A percentile compares a stretch with the other conserved stretches of the same genome.
Conservation (phyloP, 2,888 invertebrate species). For the Sceliomorpha sp. region DNA sequence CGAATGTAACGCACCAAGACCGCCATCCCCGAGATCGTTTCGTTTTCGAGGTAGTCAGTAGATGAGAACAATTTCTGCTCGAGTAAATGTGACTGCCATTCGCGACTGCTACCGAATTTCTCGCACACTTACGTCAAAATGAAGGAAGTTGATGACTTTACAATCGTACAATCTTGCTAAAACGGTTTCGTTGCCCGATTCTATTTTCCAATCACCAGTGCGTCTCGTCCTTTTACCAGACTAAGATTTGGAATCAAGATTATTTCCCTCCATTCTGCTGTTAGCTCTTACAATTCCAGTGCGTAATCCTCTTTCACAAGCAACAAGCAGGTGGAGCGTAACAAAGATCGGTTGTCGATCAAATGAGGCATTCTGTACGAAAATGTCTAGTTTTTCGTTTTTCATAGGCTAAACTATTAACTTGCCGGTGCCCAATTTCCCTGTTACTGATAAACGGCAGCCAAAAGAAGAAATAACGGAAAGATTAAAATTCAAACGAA, state of each 20-base stretch:
- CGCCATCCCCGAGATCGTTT: not conserved
- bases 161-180: slow-evolving; percentile 28
- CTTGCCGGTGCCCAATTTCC: no score
- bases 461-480: no score
- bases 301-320: slow-evolving; percentile 41
- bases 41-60: not conserved
- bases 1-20: no score
- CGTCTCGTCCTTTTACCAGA: slow-evolving; percentile 24
- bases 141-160: slow-evolving; percentile 14
- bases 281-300: slow-evolving; percentile 39
- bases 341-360: slow-evolving; percentile 20
- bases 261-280: slow-evolving; percentile 35
- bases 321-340: slow-evolving; percentile 16
- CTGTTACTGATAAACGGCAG: no score
- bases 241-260: slow-evolving; percentile 43
- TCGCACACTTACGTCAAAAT: slow-evolving; percentile 14
- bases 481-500: no score
- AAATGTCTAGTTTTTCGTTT: no score
- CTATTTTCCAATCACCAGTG: slow-evolving; percentile 42
- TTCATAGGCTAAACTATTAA: no score
- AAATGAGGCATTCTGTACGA: no score
- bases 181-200: slow-evolving; percentile 44
- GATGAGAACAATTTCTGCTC: not conserved
- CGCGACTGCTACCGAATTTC: not conserved
- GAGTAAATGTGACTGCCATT: not conserved